Conservation (phyloP, 2,113 vertebrate species). For the Microtus ochrogaster region DNA sequence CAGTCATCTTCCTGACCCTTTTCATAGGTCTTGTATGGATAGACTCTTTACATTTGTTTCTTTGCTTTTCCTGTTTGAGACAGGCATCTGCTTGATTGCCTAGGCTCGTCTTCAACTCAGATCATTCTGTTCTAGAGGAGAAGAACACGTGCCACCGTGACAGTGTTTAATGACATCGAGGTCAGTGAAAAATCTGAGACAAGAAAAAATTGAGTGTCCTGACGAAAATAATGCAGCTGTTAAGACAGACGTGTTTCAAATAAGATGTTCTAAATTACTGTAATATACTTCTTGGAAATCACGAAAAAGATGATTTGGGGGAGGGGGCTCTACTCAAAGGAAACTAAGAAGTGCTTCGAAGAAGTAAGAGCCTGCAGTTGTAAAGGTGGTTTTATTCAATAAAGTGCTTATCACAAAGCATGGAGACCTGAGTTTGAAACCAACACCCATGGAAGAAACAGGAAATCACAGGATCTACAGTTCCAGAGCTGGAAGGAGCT, state of each 20-base stretch:
- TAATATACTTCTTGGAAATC: background rate
- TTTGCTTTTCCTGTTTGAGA: background rate
- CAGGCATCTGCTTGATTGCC: background rate
- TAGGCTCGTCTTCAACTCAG: background rate
- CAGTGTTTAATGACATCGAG: background rate
- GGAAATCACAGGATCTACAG: background rate
- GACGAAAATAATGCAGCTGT: background rate
- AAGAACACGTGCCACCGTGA: background rate
- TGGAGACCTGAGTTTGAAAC: background rate
- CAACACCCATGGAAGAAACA: no score
- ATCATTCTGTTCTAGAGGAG: background rate
- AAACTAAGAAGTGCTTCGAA: background rate
- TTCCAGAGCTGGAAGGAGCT: background rate
- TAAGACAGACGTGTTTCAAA: background rate
- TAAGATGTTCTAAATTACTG: background rate
- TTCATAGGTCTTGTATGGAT: background rate
- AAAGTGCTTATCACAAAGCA: background rate
- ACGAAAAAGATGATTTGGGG: background rate
- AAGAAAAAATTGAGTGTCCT: background rate
- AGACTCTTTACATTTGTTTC: background rate
- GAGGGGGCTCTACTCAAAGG: background rate
- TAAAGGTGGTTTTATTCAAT: background rate
- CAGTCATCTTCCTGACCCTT: background rate
- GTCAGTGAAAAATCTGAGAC: background rate
- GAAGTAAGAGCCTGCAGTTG: background rate